phyloP scores from a whole-genome alignment of 2,797 vertebrate species.

The Sciaenops ocellatus region DNA sequence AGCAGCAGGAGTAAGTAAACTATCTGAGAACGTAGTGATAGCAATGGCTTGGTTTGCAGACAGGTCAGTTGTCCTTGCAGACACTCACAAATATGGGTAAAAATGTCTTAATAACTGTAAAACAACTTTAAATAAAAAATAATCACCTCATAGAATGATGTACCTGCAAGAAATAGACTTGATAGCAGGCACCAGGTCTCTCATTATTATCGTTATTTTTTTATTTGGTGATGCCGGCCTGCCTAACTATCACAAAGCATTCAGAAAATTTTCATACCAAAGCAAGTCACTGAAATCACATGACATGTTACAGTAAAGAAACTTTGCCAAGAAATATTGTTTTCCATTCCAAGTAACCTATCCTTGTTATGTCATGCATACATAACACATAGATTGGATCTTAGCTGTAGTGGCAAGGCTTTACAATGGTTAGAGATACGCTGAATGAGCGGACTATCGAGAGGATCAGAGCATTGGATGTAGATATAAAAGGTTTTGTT shows the following conservation, averaged over 20 bases:
- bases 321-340: slow-evolving; percentile 5
- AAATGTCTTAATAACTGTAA: slow-evolving; percentile 28
- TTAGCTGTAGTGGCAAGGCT: neutral
- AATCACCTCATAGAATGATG: slow-evolving; percentile 1
- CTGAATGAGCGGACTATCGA: neutral
- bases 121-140: slow-evolving; percentile 18
- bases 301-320: neutral
- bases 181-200: neutral
- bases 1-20: neutral
- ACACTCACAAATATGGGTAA: neutral
- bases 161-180: slow-evolving; percentile 10
- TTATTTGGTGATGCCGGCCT: neutral
- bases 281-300: slow-evolving; percentile 4
- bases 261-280: neutral
- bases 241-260: neutral
- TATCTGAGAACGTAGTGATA: neutral
- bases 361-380: neutral
- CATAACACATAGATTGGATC: neutral
- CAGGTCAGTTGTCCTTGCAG: slow-evolving; percentile 4
- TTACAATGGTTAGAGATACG: neutral
- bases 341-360: neutral
- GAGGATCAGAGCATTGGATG: neutral
- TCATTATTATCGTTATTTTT: slow-evolving; percentile 15
- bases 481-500: neutral
- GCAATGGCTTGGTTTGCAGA: neutral